phyloP scores from a whole-genome alignment of 2,888 invertebrate species.

The Orthosia incerta region DNA sequence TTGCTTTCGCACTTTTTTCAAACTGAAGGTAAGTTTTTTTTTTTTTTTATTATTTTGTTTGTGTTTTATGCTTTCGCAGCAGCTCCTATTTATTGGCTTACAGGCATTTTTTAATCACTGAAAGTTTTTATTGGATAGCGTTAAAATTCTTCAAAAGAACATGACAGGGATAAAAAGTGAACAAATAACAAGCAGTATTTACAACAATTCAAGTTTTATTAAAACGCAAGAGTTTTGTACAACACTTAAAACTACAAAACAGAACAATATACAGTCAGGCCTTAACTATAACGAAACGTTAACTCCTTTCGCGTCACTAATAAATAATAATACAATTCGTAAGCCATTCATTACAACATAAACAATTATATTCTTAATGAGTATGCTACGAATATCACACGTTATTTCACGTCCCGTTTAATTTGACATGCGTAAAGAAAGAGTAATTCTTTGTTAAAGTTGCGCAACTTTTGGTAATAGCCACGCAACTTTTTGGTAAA shows the following conservation, averaged over 20 bases:
- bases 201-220: constrained; percentile 75
- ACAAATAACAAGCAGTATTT: constrained; percentile 18
- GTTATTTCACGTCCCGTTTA: neutral
- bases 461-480: neutral
- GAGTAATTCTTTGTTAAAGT: neutral
- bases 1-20: constrained; percentile 14
- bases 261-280: constrained; percentile 65
- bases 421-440: constrained; percentile 27
- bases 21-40: constrained; percentile 19
- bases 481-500: neutral
- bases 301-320: constrained; percentile 65
- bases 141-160: neutral
- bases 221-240: constrained; percentile 84
- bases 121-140: too few species aligned
- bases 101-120: neutral
- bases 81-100: neutral
- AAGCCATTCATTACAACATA: constrained; percentile 59
- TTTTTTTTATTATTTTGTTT: neutral
- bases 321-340: constrained; percentile 61
- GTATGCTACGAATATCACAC: constrained; percentile 57
- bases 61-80: constrained; percentile 3
- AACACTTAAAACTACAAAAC: constrained; percentile 81
- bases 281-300: constrained; percentile 57
- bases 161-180: neutral
- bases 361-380: constrained; percentile 61